These are phyloP conservation scores for Camponotus vicinus DNA, from an alignment of 1,140 invertebrate genomes.

Conservation along the genomic window DNA sequence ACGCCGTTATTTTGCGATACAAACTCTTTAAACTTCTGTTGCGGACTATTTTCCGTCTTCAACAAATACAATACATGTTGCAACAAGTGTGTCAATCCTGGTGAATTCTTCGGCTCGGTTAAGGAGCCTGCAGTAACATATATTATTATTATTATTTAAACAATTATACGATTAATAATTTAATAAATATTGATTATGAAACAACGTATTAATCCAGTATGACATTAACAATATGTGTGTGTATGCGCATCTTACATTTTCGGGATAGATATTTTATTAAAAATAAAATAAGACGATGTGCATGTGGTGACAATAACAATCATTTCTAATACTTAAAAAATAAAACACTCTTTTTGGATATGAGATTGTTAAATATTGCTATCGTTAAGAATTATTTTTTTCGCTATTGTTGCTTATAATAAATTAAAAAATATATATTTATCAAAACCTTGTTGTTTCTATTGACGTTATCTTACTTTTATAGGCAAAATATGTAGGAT, in stretches of 20 bases:
- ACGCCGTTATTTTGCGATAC: constrained; percentile 95
- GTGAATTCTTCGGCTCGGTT: constrained; percentile 94
- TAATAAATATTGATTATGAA: too few relatives aligned
- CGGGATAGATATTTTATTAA: too few relatives aligned
- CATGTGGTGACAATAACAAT: too few relatives aligned
- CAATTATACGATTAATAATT: not conserved
- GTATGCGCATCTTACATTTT: too few relatives aligned
- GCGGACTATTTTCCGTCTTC: constrained; percentile 93
- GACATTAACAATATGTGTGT: not conserved
- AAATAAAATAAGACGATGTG: too few relatives aligned
- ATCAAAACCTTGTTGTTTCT: not conserved
- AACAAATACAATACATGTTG: constrained; percentile 99
- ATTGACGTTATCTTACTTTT: not conserved
- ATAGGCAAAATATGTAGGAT: not conserved
- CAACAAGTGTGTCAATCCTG: constrained; percentile 97
- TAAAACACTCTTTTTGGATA: too few relatives aligned
- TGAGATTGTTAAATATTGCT: too few relatives aligned
- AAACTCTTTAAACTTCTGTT: constrained; percentile 97
- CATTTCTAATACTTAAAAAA: too few relatives aligned
- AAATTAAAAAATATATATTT: too few relatives aligned
- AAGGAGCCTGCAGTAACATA: constrained; percentile 89
- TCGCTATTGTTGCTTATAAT: not conserved
- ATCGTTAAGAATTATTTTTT: not conserved
- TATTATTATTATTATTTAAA: constrained; percentile 82
- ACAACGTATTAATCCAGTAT: not conserved